Percentiles rank a stretch among this genome's conserved stretches.
Evolutionary conservation across 1,140 invertebrate genomes (phyloP).

Genomic region (Littorina saxatilis): DNA sequence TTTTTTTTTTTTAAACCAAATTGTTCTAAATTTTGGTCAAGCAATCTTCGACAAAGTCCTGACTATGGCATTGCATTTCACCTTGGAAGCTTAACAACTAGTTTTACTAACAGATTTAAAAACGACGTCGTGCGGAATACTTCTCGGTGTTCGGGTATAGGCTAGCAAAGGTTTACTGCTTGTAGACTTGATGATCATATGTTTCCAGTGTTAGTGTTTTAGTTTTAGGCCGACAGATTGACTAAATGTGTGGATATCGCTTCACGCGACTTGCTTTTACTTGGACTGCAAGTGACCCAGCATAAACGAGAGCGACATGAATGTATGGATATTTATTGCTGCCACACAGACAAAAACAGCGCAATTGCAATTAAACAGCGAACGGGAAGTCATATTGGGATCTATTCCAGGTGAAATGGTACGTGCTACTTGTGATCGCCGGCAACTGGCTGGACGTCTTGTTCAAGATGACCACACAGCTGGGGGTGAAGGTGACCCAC

Average conservation of each 20-base stretch:
- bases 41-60: too few relatives aligned
- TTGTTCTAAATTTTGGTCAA: too few relatives aligned
- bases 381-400: too few relatives aligned
- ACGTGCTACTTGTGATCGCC: slow-evolving; percentile 8
- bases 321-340: too few relatives aligned
- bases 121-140: background rate
- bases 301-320: too few relatives aligned
- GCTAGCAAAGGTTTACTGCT: background rate
- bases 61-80: too few relatives aligned
- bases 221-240: too few relatives aligned
- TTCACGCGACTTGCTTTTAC: too few relatives aligned
- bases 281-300: background rate
- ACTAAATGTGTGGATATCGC: too few relatives aligned
- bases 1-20: too few relatives aligned
- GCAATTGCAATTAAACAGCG: too few relatives aligned
- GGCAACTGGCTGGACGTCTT: slow-evolving; percentile 1
- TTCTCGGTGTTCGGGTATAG: background rate
- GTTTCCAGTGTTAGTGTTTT: background rate
- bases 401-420: slow-evolving; percentile 32
- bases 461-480: background rate
- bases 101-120: background rate
- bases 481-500: background rate
- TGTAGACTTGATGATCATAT: background rate
- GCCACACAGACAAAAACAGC: too few relatives aligned
- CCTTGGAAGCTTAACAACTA: background rate